Base-by-base conservation (phyloP, 2,797 vertebrate genomes). In the Eulemur albifrons region DNA sequence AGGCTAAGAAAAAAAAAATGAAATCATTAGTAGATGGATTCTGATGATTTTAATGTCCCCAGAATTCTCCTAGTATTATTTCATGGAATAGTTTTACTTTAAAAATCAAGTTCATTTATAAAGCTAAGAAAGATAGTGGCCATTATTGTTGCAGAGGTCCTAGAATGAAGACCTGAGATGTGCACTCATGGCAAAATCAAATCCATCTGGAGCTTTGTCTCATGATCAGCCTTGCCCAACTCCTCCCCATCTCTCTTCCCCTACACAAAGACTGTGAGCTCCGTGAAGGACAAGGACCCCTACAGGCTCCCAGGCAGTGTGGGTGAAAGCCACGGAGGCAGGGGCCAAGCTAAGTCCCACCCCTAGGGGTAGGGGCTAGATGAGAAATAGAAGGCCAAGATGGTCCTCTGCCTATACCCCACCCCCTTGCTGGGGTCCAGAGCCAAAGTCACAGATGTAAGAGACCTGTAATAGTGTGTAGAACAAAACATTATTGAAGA, bases 21-120 rank as follows among this genome's bases (percentile, higher is more conserved):
- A 70, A 75, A 52, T 54, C 63, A 69, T 73, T n/a, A 40, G 32
- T 48, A 87, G n/a, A 72, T 63, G 1, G 18, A 67, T 30, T 57
- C 54, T 57, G 54, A 21, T 20, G 52, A 13, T 52, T 82, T 76
- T 79, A 75, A 30, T 77, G 23, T 63, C n/a, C 45, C 79, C 59
- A 85, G 70, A 61, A 17, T 59, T 90, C 35, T 86, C 77, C n/a
- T 65, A 86, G 59, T 77, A 75, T 54, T 75, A 93, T 80, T 95
- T 86, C 18, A 40, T 48, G 95, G 50, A 48, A 83, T 48, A 32
- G 1, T 77, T 92, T 79, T 87, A 54, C 52, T 79, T 95, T 80
- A 72, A 90, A 97, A 85, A 69, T 83, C n/a, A 81, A 73, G 8
- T 80, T 88, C 43, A 52, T 80, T 94, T 80, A 35, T 87, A 82